Base-by-base conservation (phyloP, 2,888 invertebrate species). In the Hetaerina titia region DNA sequence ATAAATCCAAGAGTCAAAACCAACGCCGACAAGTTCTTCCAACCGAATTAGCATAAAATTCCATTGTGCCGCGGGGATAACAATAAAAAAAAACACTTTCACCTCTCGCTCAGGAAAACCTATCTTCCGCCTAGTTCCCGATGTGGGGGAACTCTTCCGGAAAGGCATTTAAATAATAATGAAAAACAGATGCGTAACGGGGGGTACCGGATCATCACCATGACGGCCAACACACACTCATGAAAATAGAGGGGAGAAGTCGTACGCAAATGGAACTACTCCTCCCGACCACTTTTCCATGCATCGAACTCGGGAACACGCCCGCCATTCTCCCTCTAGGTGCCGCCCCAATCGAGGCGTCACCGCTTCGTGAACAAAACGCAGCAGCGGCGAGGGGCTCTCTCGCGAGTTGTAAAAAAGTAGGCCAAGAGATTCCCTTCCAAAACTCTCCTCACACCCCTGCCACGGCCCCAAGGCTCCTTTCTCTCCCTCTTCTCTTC, bases 41-140 rank as follows among this genome's bases (percentile, higher is more conserved):
- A 31, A 15, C 31, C 11, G 22, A 81, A 81, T 81, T 81, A 31
- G 81, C 81, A 81, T 81, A 81, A 81, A 81, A 81, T 31, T 31
- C 81, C 81, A 81, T 81, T 81, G 81, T 81, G 81, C 19, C 81
- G 81, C 15, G 31, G 25, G 81, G 22, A 31, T 81, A 81, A 81
- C 81, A 81, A 81, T 81, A 81, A 81, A 81, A 4, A 81, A 81
- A 81, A 25, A 31, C 69, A 22, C 92, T 92, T 92, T 92, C 60
- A 19, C 90, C 63, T 90, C 60, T 63, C n/a, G 57, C 17, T 31
- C 19, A 64, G 69, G 89, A 22, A 22, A 89, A 89, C n/a, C 17
- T 11, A 58, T 89, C 92, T 92, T 92, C 74, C 74, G 69, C 92
- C 69, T 92, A 56, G 11, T 56, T 17, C 60, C 60, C 60, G 13